phyloP scores from a whole-genome alignment of 1,140 invertebrate species.

The Trichonephila clavata region DNA sequence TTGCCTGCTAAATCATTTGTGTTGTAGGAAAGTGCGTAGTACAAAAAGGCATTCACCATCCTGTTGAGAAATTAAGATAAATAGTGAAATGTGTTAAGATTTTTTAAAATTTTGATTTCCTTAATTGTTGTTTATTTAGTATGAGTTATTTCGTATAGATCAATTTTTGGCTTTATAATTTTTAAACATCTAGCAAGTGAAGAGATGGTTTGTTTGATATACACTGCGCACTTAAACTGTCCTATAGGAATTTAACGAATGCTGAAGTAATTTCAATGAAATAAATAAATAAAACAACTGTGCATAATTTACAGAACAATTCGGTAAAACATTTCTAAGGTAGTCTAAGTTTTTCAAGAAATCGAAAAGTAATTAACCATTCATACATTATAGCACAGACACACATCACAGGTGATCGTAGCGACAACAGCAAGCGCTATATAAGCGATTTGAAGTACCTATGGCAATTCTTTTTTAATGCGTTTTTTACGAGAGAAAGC shows the following conservation, averaged over 20 bases:
- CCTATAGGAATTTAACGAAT: neutral
- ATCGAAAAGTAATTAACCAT: too few relatives aligned
- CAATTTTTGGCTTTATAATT: neutral
- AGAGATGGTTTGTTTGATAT: neutral
- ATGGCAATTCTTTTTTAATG: too few relatives aligned
- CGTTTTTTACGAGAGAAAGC: too few relatives aligned
- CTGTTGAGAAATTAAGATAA: slow-evolving; percentile 77
- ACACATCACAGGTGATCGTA: too few relatives aligned
- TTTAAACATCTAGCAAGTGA: too few relatives aligned
- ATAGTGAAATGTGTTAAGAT: neutral
- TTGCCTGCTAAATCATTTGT: slow-evolving; percentile 88
- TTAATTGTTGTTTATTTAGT: neutral
- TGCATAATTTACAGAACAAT: neutral
- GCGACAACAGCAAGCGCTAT: too few relatives aligned
- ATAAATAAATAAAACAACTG: neutral
- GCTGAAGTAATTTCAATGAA: neutral
- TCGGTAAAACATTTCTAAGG: too few relatives aligned
- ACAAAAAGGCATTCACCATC: slow-evolving; percentile 90
- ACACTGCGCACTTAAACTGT: neutral
- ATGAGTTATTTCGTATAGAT: neutral
- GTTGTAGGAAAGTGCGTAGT: slow-evolving; percentile 91
- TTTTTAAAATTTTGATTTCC: neutral
- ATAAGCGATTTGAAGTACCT: too few relatives aligned
- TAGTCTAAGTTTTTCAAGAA: too few relatives aligned
- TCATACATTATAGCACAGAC: too few relatives aligned